A percentile compares a stretch with the other conserved stretches of the same genome.
phyloP scores from a whole-genome alignment of 2,797 vertebrate genomes.

The Epinephelus coioides region DNA sequence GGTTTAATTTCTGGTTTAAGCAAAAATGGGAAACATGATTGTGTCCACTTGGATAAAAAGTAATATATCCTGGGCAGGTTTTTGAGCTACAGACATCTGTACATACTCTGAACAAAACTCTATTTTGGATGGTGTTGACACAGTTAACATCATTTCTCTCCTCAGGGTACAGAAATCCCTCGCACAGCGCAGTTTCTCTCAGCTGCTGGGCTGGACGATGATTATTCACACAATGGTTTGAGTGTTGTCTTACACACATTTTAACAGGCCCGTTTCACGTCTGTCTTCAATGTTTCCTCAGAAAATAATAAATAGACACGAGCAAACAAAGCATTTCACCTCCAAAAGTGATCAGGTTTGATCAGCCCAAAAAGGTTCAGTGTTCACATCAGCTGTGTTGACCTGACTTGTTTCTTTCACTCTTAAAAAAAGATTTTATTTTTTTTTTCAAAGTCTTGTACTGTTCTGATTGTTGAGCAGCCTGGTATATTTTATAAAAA shows the following conservation, averaged over 20 bases:
- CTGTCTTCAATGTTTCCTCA: slow-evolving; percentile 29
- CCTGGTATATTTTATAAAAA: slow-evolving; percentile 45
- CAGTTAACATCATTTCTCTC: slow-evolving; percentile 10
- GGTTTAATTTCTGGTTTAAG: slow-evolving; percentile 33
- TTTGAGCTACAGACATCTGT: slow-evolving; percentile 43
- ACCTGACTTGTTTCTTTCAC: slow-evolving; percentile 8
- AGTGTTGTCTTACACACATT: slow-evolving; percentile 30
- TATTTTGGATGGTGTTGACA: slow-evolving; percentile 53
- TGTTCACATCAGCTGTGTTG: neutral
- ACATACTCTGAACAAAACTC: slow-evolving; percentile 39
- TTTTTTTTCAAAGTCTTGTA: neutral
- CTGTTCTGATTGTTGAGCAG: slow-evolving; percentile 33
- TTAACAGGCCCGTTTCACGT: slow-evolving; percentile 16
- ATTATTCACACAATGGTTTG: slow-evolving; percentile 1
- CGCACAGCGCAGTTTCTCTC: slow-evolving; percentile 16
- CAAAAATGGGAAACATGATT: slow-evolving; percentile 28
- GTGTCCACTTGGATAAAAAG: slow-evolving; percentile 29
- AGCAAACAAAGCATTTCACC: slow-evolving; percentile 48
- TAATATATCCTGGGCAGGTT: slow-evolving; percentile 31
- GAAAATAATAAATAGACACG: slow-evolving; percentile 41
- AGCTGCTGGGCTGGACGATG: slow-evolving; percentile 18
- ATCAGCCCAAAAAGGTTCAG: neutral
- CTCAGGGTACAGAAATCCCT: slow-evolving; percentile 3
- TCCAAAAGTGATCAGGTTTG: slow-evolving; percentile 28
- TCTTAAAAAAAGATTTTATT: slow-evolving; percentile 23